These are phyloP conservation scores for Syngnathus scovelli DNA, from an alignment of 2,113 vertebrate species.

Conservation along the genomic window DNA sequence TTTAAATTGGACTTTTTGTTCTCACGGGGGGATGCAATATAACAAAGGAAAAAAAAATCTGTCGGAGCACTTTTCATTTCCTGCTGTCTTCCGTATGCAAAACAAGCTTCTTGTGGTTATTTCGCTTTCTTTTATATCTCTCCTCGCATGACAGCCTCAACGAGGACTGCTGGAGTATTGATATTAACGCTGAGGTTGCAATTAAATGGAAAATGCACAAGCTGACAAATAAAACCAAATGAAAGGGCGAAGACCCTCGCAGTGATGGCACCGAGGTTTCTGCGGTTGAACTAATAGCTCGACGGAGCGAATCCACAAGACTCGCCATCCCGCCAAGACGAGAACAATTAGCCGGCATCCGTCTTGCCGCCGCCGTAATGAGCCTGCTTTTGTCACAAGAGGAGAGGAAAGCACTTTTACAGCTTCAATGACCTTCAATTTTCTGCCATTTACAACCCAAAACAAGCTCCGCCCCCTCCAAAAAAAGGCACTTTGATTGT, in stretches of 20 bases:
- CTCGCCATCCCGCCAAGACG: conserved; percentile 56
- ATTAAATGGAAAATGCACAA: neutral
- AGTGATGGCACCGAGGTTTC: conserved; percentile 43
- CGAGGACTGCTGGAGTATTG: neutral
- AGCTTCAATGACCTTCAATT: neutral
- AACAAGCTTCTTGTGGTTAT: too few relatives aligned
- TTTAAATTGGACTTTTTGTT: too few relatives aligned
- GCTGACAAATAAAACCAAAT: conserved; percentile 22
- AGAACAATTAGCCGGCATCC: conserved; percentile 59
- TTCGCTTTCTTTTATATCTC: neutral
- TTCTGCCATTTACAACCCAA: neutral
- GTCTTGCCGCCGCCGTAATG: conserved; percentile 55
- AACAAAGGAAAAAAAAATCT: too few relatives aligned
- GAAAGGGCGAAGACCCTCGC: conserved; percentile 52
- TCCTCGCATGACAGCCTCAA: neutral
- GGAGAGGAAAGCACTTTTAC: conserved; percentile 17
- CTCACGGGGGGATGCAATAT: too few relatives aligned
- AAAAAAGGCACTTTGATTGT: neutral
- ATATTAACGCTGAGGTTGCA: neutral
- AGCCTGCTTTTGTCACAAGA: conserved; percentile 52
- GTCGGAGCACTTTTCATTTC: too few relatives aligned
- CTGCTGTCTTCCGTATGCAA: too few relatives aligned
- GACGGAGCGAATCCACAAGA: conserved; percentile 64
- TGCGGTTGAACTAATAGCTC: conserved; percentile 60
- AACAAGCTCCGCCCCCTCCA: neutral